Evolutionary conservation across 1,140 invertebrate species (phyloP), one percentile per base, ranked within the genome.

Genomic region (Plodia interpunctella): DNA sequence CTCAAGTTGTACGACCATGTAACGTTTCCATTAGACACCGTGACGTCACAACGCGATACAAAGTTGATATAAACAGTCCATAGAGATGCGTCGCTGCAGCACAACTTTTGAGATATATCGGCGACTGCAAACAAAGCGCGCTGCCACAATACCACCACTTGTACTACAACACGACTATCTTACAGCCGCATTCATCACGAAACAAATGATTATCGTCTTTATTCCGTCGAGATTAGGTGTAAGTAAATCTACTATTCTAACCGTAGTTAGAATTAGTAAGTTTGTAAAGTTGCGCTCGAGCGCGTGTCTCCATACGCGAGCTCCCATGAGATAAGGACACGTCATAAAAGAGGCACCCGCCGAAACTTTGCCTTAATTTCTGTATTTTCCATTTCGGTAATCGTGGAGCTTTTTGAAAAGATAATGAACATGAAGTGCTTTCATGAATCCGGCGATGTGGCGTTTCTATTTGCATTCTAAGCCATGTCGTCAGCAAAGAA

Each of bases 41-140:
- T 51, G 20, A 25, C 21, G 20, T 53, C 21, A 53, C 21, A 53
- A 25, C 5, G 20, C 13, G 20, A 25, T 53, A 53, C 51, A 50
- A 63, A 54, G 61, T 66, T 62, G 57, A 68, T 66, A 68, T 66
- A 64, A 60, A 63, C 58, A 59, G 51, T 55, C 21, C 51, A 53
- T 49, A 53, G 63, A 63, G 66, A 72, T 75, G 72, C 72, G 67
- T 72, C 63, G 73, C 62, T 75, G 72, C 72, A 72, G 74, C 71
- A 74, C 60, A 83, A 87, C 72, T 86, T 86, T 78, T 64, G 71
- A 82, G 73, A 85, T 84, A 83, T 84, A 84, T 87, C 80, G 74
- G 76, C 66, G 79, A 75, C 79, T 61, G 69, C 74, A 76, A 77
- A 84, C 79, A 84, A 78, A 85, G 78, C 76, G 62, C 67, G 58